Percentiles rank a stretch among this genome's conserved stretches.
Evolutionary conservation across 2,113 vertebrate species (phyloP).

Genomic region (Raja brachyura): DNA sequence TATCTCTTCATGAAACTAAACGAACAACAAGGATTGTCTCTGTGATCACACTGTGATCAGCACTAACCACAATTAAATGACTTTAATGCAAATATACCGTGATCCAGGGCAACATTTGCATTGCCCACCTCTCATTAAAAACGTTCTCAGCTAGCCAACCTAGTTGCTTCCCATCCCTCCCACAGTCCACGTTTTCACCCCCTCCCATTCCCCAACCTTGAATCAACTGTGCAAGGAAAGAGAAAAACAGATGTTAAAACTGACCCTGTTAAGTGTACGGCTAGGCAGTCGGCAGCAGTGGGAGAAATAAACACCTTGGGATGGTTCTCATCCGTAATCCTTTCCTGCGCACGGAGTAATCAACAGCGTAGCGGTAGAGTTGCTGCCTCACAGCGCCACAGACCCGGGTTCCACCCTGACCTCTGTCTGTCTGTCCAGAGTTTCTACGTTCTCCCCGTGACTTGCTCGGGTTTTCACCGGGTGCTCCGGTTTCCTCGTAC

Average conservation of each 20-base stretch:
- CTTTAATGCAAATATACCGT: background rate
- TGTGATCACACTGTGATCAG: background rate
- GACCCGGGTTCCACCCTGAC: no score
- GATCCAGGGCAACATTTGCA: background rate
- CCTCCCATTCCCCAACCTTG: background rate
- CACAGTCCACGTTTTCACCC: background rate
- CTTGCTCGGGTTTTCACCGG: no score
- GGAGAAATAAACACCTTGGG: background rate
- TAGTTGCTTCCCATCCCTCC: background rate
- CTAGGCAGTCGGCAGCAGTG: background rate
- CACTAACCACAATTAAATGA: background rate
- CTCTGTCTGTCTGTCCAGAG: no score
- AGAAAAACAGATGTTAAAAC: background rate
- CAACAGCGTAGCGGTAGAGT: no score
- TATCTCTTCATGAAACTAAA: no score
- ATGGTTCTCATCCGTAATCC: background rate
- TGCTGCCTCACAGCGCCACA: no score
- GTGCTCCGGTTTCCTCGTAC: no score
- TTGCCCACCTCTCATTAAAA: no score
- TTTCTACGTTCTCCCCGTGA: no score
- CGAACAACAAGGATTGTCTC: background rate
- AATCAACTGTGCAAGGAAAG: background rate
- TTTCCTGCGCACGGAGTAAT: background rate
- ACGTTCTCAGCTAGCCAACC: background rate
- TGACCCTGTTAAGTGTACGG: background rate